Conservation (phyloP, 2,888 invertebrate genomes). For the Choristoneura rosaceana region DNA sequence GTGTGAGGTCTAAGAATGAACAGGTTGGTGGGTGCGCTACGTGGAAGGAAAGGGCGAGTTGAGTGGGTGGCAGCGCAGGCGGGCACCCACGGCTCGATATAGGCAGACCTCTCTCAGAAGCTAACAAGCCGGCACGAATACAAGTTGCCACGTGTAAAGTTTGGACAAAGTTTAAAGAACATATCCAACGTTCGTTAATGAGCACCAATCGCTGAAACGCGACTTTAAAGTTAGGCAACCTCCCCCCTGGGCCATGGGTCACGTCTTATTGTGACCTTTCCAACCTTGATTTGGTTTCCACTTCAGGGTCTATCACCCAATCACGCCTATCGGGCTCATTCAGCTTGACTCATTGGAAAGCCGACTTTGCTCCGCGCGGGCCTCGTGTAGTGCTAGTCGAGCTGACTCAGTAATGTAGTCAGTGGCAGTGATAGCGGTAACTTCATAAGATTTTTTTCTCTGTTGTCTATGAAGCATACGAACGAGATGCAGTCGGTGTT, state of each 20-base stretch:
- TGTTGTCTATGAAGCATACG: constrained; percentile 53
- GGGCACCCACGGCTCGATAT: constrained; percentile 85
- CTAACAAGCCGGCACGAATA: constrained; percentile 73
- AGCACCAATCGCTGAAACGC: constrained; percentile 65
- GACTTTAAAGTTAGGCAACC: constrained; percentile 63
- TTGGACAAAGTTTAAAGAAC: constrained; percentile 62
- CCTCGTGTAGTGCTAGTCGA: constrained; percentile 46
- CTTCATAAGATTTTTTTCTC: constrained; percentile 44
- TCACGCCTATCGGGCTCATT: constrained; percentile 69
- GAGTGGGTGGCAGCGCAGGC: constrained; percentile 68
- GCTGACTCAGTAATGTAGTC: constrained; percentile 57
- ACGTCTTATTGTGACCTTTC: constrained; percentile 90
- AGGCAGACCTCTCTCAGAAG: constrained; percentile 71
- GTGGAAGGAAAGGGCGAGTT: constrained; percentile 66
- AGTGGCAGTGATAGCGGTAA: constrained; percentile 47
- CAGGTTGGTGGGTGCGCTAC: constrained; percentile 63
- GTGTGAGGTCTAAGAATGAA: constrained; percentile 70
- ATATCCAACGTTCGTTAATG: constrained; percentile 62
- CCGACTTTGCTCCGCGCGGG: constrained; percentile 55
- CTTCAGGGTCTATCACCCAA: constrained; percentile 87
- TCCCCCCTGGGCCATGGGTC: constrained; percentile 85
- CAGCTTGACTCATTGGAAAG: constrained; percentile 70
- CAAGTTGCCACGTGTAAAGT: constrained; percentile 66
- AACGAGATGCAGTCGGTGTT: constrained; percentile 73
- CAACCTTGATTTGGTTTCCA: constrained; percentile 94